A percentile compares a stretch with the other conserved stretches of the same genome.
These are phyloP conservation scores for Drosophila orena DNA, from an alignment of 1,140 invertebrate species.

Conservation along the genomic window DNA sequence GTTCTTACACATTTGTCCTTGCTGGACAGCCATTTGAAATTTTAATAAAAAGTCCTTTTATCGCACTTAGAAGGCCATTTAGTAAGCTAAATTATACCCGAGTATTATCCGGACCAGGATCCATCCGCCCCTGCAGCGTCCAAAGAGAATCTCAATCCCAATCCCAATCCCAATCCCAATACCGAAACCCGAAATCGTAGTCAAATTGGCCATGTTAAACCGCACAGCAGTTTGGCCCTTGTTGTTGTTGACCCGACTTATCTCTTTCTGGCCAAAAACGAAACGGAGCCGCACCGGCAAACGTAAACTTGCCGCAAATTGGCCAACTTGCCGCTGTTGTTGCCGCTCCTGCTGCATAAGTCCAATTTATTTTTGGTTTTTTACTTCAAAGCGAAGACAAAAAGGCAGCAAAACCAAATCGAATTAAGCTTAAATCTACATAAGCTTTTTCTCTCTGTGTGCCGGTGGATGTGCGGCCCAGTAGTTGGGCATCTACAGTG, in stretches of 20 bases:
- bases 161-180: constrained; percentile 42
- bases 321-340: constrained; percentile 60
- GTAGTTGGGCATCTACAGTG: constrained; percentile 15
- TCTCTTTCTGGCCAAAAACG: constrained; percentile 55
- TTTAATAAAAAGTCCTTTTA: constrained; percentile 81
- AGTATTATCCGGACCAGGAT: constrained; percentile 53
- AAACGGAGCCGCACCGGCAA: constrained; percentile 60
- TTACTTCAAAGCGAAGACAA: constrained; percentile 61
- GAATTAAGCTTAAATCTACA: constrained; percentile 81
- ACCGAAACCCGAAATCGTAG: constrained; percentile 68
- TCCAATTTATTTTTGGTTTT: constrained; percentile 75
- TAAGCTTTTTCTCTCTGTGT: constrained; percentile 76
- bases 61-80: constrained; percentile 80
- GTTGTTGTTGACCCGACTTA: constrained; percentile 75
- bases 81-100: constrained; percentile 76
- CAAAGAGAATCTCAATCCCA: neutral
- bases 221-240: constrained; percentile 69
- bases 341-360: constrained; percentile 63
- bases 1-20: neutral
- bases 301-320: constrained; percentile 81
- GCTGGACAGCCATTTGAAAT: constrained; percentile 54
- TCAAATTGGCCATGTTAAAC: constrained; percentile 82
- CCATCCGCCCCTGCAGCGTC: neutral
- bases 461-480: constrained; percentile 39
- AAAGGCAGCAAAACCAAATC: constrained; percentile 73